Percentiles rank a stretch among this genome's conserved stretches.
phyloP scores from a whole-genome alignment of 1,140 invertebrate genomes.

The Elymnias hypermnestra region DNA sequence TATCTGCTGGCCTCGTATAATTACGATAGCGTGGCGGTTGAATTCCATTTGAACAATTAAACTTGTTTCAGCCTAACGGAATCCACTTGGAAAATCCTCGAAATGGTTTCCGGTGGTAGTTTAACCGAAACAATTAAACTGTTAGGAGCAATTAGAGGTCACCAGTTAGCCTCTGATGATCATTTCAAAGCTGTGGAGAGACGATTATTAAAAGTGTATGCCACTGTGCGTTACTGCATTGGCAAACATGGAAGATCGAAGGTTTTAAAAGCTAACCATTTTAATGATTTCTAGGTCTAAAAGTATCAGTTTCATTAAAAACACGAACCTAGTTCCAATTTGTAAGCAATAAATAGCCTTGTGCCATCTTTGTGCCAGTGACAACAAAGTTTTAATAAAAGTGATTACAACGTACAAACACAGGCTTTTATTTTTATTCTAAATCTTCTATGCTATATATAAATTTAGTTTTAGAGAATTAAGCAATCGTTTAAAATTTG shows the following conservation, averaged over 20 bases:
- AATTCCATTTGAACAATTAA: too few species aligned
- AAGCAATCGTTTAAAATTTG: too few species aligned
- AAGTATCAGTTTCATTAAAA: too few species aligned
- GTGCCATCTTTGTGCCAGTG: constrained; percentile 4
- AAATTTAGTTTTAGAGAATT: too few species aligned
- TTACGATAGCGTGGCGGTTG: too few species aligned
- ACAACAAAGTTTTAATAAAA: neutral
- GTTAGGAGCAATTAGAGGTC: constrained; percentile 44
- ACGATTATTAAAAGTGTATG: constrained; percentile 83
- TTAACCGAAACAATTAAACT: constrained; percentile 77
- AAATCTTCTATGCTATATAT: too few species aligned
- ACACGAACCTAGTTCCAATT: neutral
- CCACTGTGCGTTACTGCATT: constrained; percentile 84
- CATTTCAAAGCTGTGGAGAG: constrained; percentile 89
- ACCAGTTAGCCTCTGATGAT: constrained; percentile 72
- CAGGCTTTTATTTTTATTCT: neutral
- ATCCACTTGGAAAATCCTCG: constrained; percentile 82
- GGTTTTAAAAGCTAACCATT: constrained; percentile 57
- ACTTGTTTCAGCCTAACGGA: constrained; percentile 80
- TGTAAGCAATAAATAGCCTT: neutral
- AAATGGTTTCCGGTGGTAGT: constrained; percentile 81
- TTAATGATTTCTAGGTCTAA: too few species aligned
- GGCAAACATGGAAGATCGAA: constrained; percentile 72
- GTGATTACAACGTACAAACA: neutral
- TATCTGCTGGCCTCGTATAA: too few species aligned